These are phyloP conservation scores for Mycalesis mineus DNA, from an alignment of 2,888 invertebrate genomes.

Conservation along the genomic window DNA sequence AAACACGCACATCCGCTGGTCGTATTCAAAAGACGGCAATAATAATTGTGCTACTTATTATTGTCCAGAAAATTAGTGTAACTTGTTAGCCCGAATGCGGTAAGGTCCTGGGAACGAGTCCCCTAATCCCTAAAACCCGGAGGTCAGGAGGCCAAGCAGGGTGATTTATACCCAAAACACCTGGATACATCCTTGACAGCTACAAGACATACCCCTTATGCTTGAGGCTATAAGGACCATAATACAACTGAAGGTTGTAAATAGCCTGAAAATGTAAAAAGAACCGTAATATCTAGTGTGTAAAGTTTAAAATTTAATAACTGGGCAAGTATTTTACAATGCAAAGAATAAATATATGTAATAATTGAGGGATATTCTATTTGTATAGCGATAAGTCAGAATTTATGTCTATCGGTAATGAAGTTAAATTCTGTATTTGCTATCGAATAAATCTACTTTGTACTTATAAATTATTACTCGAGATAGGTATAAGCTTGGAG, in stretches of 20 bases:
- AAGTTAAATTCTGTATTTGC: slow-evolving; percentile 12
- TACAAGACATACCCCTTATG: slow-evolving; percentile 11
- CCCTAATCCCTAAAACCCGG: slow-evolving; percentile 48
- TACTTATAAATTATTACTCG: background rate
- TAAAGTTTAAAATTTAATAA: slow-evolving; percentile 10
- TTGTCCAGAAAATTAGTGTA: slow-evolving; percentile 30
- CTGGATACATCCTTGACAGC: slow-evolving; percentile 27
- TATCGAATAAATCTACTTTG: slow-evolving; percentile 6
- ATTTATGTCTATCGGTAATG: slow-evolving; percentile 16
- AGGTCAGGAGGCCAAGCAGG: slow-evolving; percentile 50
- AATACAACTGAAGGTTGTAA: background rate
- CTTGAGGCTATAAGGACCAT: slow-evolving; percentile 7
- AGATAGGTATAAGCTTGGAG: too few relatives aligned
- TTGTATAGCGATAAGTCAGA: slow-evolving; percentile 22
- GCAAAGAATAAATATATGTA: slow-evolving; percentile 14
- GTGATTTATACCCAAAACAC: slow-evolving; percentile 42
- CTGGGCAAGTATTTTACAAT: background rate
- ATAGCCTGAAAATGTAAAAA: background rate
- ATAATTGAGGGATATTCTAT: slow-evolving; percentile 25
- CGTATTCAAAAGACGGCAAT: too few relatives aligned
- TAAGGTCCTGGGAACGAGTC: slow-evolving; percentile 43
- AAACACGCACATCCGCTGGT: too few relatives aligned
- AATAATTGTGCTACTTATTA: too few relatives aligned
- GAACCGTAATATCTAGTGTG: background rate
- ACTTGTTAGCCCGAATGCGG: slow-evolving; percentile 23